These are phyloP conservation scores for Columbina picui DNA, from an alignment of 2,113 vertebrate species.

Conservation along the genomic window DNA sequence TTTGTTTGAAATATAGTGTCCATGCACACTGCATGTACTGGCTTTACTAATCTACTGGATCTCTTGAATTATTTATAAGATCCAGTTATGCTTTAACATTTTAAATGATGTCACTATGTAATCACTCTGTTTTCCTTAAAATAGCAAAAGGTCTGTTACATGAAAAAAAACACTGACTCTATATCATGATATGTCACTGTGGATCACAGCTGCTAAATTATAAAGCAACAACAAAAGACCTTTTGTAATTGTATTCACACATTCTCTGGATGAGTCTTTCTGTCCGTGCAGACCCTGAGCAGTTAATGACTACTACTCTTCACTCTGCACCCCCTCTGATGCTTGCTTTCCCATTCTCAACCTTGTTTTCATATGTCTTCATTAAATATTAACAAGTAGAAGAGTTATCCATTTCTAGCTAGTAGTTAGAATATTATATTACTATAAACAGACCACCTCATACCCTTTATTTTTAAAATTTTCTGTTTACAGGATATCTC, in stretches of 20 bases:
- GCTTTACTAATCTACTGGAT: not conserved
- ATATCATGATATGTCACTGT: not conserved
- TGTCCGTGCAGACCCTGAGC: not conserved
- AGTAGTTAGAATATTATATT: not conserved
- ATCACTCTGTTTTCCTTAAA: not conserved
- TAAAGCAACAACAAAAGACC: not conserved
- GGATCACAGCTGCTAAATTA: not conserved
- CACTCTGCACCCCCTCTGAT: not conserved
- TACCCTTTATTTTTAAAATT: not conserved
- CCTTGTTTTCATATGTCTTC: not conserved
- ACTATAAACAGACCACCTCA: not conserved
- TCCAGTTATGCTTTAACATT: not conserved
- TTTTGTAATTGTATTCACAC: not conserved
- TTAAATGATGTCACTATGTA: not conserved
- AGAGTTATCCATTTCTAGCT: not conserved
- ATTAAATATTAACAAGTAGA: conserved; percentile 26
- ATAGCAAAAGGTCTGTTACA: not conserved
- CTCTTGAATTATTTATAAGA: not conserved
- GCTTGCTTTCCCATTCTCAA: not conserved
- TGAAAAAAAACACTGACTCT: not conserved
- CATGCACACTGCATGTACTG: not conserved
- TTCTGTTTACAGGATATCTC: not conserved
- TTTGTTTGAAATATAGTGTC: not conserved
- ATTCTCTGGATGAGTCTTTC: not conserved
- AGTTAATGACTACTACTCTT: not conserved